Percentiles rank a stretch among this genome's conserved stretches.
Conservation (phyloP, 2,888 invertebrate genomes). For the Sericinus montela region DNA sequence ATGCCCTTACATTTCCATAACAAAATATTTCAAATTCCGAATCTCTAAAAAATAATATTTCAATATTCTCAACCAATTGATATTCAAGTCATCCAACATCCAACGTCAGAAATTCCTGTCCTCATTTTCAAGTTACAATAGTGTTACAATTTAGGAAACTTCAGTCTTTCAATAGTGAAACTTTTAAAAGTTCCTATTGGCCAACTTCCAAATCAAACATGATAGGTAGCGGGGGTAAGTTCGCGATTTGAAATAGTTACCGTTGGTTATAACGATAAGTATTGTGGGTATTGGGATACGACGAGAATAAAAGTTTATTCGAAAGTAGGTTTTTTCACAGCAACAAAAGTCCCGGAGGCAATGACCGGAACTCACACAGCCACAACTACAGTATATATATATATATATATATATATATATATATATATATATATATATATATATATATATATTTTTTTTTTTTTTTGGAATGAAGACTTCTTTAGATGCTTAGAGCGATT, state of each 20-base stretch:
- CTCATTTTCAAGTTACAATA: not conserved
- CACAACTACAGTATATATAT: not conserved
- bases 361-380: not conserved
- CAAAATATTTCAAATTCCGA: too few relatives aligned
- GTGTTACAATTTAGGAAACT: not conserved
- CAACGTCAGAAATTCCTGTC: too few relatives aligned
- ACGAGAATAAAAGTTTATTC: conserved; percentile 4
- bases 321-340: not conserved
- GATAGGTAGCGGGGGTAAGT: conserved; percentile 6
- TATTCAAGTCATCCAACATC: too few relatives aligned
- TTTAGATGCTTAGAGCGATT: too few relatives aligned
- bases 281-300: conserved; percentile 2
- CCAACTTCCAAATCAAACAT: conserved; percentile 82
- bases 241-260: conserved; percentile 2
- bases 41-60: too few relatives aligned
- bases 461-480: too few relatives aligned
- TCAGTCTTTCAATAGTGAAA: not conserved
- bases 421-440: too few relatives aligned
- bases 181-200: not conserved
- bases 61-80: too few relatives aligned
- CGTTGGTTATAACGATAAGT: conserved; percentile 4
- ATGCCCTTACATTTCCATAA: too few relatives aligned
- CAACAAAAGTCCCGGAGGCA: conserved; percentile 7
- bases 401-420: not conserved
- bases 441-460: too few relatives aligned